Percentiles rank a stretch among this genome's conserved stretches.
These are phyloP conservation scores for Lepas anatifera DNA, from an alignment of 2,888 invertebrate genomes.

Conservation along the genomic window DNA sequence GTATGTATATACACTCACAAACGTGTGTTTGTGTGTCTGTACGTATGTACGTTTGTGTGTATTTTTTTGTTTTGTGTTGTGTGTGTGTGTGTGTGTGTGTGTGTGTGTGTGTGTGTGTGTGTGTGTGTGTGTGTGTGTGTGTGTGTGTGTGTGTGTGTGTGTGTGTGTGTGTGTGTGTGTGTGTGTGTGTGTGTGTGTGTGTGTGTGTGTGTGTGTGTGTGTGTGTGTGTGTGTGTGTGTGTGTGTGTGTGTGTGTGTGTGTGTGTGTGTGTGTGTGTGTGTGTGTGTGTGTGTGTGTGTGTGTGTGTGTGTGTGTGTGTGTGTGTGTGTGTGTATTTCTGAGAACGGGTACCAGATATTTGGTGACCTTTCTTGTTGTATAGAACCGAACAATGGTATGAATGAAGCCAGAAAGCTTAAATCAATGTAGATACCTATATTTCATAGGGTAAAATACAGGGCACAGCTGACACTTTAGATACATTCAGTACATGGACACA, in stretches of 20 bases:
- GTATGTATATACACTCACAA: not conserved
- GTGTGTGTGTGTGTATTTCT: not conserved
- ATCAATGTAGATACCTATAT: too few species aligned
- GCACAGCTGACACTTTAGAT: too few species aligned
- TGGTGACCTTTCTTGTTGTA: too few species aligned
- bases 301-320: not conserved
- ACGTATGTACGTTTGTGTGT: not conserved
- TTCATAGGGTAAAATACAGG: too few species aligned
- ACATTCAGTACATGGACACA: too few species aligned
- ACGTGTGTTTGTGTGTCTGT: not conserved
- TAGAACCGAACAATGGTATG: too few species aligned
- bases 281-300: slow-evolving; percentile 13
- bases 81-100: slow-evolving; percentile 12
- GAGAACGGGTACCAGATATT: too few species aligned
- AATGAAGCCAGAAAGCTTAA: too few species aligned
- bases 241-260: too few species aligned
- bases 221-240: too few species aligned
- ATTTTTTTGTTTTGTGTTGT: not conserved
- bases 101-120: slow-evolving; percentile 15
- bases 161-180: slow-evolving; percentile 11
- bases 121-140: slow-evolving; percentile 15
- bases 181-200: slow-evolving; percentile 4
- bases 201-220: too few species aligned
- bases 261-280: not conserved
- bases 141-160: slow-evolving; percentile 11